phyloP scores from a whole-genome alignment of 2,888 invertebrate genomes.

The Blera fallax region DNA sequence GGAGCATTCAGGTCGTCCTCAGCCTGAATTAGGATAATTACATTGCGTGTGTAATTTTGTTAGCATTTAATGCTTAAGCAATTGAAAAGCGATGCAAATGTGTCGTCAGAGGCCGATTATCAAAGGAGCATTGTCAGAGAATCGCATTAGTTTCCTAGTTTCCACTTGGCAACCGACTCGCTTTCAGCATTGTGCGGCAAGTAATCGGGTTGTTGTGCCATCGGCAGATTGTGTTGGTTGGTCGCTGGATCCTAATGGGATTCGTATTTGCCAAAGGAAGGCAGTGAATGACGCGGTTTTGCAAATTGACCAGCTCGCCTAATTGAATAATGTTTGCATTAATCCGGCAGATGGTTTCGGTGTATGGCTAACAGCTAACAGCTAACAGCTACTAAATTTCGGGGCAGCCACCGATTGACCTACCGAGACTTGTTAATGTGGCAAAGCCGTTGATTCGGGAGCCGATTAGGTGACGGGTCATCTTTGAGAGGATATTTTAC shows the following conservation, averaged over 20 bases:
- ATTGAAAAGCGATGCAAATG: conserved; percentile 63
- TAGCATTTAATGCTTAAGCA: conserved; percentile 66
- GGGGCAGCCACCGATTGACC: conserved; percentile 39
- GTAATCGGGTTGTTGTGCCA: conserved; percentile 56
- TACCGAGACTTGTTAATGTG: conserved; percentile 44
- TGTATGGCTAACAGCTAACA: not conserved
- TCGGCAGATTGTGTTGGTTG: conserved; percentile 28
- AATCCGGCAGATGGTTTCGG: conserved; percentile 48
- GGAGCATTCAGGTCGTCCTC: not conserved
- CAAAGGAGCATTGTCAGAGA: conserved; percentile 58
- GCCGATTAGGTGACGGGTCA: not conserved
- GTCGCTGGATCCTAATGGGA: conserved; percentile 13
- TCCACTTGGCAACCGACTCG: conserved; percentile 4
- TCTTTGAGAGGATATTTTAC: not conserved
- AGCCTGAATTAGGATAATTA: conserved; percentile 65
- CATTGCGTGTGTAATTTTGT: conserved; percentile 62
- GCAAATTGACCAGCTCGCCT: conserved; percentile 62
- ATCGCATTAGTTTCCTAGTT: conserved; percentile 64
- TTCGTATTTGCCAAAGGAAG: conserved; percentile 56
- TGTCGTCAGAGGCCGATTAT: conserved; percentile 42
- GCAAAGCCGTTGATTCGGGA: not conserved
- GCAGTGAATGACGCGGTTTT: conserved; percentile 52
- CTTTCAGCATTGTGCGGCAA: conserved; percentile 22
- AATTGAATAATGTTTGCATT: conserved; percentile 68
- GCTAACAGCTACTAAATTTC: too few relatives aligned